These are phyloP conservation scores for Melinaea marsaeus DNA, from an alignment of 2,888 invertebrate genomes.

Conservation along the genomic window DNA sequence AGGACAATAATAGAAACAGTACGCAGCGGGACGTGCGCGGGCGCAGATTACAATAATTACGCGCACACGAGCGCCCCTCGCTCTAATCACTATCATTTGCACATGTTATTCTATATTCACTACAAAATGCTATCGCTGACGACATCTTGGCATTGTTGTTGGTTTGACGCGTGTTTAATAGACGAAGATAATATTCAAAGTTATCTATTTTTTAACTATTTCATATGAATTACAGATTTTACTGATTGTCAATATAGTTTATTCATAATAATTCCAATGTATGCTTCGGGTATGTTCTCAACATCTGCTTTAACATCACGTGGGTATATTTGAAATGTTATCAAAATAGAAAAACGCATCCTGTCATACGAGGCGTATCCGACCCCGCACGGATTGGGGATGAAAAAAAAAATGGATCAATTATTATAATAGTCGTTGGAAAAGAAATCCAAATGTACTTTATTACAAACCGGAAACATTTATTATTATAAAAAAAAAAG, in stretches of 20 bases:
- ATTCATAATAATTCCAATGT: no score
- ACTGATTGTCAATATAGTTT: no score
- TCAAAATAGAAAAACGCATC: constrained; percentile 65
- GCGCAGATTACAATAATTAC: constrained; percentile 72
- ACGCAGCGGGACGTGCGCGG: constrained; percentile 38
- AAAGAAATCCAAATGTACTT: constrained; percentile 63
- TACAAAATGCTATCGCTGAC: constrained; percentile 62
- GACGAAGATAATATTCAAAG: constrained; percentile 10
- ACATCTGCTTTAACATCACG: constrained; percentile 66
- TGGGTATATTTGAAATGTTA: constrained; percentile 67
- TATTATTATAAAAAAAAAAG: constrained; percentile 57
- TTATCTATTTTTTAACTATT: constrained; percentile 11
- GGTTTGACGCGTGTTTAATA: constrained; percentile 25
- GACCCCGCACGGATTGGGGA: constrained; percentile 66
- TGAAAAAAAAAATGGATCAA: constrained; percentile 71
- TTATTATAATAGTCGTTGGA: constrained; percentile 70
- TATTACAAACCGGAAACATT: constrained; percentile 74
- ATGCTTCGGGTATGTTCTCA: background rate
- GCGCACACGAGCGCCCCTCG: constrained; percentile 63
- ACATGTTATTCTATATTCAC: constrained; percentile 72
- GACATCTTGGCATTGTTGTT: constrained; percentile 49
- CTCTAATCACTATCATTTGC: constrained; percentile 75
- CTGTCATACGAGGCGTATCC: constrained; percentile 75
- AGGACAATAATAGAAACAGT: constrained; percentile 36
- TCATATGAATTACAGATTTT: background rate